Evolutionary conservation across 2,113 vertebrate genomes (phyloP), one percentile per base, ranked within the genome.

Genomic region (Bos indicus): DNA sequence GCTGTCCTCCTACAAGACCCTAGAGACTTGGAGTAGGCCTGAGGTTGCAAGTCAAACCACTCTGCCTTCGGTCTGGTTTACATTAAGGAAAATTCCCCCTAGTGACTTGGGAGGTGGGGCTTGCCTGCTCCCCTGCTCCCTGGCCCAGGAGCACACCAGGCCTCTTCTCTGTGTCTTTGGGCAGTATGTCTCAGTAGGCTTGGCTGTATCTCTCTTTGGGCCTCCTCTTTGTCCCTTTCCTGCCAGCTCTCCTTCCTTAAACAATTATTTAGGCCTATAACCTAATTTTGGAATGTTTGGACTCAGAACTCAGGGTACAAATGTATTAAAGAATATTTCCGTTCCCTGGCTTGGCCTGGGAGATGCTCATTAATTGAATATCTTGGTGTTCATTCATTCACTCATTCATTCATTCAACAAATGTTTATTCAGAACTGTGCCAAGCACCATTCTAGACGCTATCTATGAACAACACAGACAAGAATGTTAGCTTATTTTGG

Each of bases 311-410:
- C 62, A 96, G 64, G 33, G 21, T 40, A 90, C n/a, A 90, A 74
- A 95, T 94, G 86, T 62, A 40, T 91, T 86, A 92, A 93, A 91
- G 90, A 91, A 26, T 36, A 67, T 71, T n/a, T 54, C 16, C 91
- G 16, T 95, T 94, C 46, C 40, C 28, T 95, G 60, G 57, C 33
- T 90, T 97, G 90, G 59, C 78, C 83, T 93, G 40, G 71, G 33
- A 94, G 36, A 74, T 40, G 89, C 78, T 93, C 74, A 67, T 95
- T 83, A 88, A 80, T 80, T 6, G 15, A 97, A 2, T 80, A 9
- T 92, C 54, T 88, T 90, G 51, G 56, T 88, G 57, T 83, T 88
- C 92, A 84, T 96, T 95, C 97, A 90, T 84, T 88, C 59, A 90
- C 51, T 85, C 64, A 80, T 95, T 95, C 97, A 90, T 84, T 88